Percentiles rank a stretch among this genome's conserved stretches.
phyloP scores from a whole-genome alignment of 2,113 vertebrate genomes.

The Tapirus terrestris region DNA sequence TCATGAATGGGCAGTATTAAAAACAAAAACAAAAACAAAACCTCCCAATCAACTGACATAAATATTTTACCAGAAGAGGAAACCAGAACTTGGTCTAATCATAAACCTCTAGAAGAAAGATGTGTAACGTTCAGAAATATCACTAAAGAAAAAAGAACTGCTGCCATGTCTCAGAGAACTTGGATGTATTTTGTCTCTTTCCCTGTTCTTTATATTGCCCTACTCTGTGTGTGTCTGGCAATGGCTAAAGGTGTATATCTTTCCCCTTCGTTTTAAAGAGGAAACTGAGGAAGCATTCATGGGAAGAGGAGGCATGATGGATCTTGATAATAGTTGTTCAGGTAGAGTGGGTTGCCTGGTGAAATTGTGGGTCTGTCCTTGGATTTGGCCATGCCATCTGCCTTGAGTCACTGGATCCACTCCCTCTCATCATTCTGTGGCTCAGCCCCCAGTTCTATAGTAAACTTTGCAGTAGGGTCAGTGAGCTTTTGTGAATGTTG shows the following conservation, averaged over 20 bases:
- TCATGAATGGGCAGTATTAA: not conserved
- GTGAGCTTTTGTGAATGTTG: fast-evolving
- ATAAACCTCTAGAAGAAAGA: not conserved
- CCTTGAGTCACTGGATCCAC: not conserved
- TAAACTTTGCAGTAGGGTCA: not conserved
- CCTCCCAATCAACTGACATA: not conserved
- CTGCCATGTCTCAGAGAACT: not conserved
- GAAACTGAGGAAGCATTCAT: not conserved
- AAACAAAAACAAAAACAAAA: not conserved
- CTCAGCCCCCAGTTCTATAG: not conserved
- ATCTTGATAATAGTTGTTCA: not conserved
- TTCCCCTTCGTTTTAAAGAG: not conserved
- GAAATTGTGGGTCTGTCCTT: not conserved
- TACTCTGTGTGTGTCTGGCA: not conserved
- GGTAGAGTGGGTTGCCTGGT: not conserved
- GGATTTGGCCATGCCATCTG: not conserved
- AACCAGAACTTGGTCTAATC: not conserved
- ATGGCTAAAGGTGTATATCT: not conserved
- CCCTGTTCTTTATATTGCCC: not conserved
- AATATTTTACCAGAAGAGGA: not conserved
- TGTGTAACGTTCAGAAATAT: not conserved
- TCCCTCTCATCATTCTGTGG: not conserved
- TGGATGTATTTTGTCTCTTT: not conserved
- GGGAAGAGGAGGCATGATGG: not conserved
- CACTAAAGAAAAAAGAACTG: not conserved